Base-by-base conservation (phyloP, 2,113 vertebrate species). In the Chaetodon auriga region DNA sequence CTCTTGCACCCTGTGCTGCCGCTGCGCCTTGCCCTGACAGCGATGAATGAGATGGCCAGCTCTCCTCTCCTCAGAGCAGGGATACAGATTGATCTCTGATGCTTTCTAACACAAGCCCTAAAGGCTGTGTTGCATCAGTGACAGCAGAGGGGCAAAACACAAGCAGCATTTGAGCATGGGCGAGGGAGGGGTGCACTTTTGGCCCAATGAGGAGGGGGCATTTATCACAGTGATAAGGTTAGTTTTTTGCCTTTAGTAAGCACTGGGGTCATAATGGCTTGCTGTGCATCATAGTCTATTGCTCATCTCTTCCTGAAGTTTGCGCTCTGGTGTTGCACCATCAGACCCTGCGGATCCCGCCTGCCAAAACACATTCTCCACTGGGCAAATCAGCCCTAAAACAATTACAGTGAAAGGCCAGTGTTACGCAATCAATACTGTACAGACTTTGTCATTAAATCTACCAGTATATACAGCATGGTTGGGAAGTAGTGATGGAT, bases 51-150 rank as follows among this genome's bases (percentile, higher is more conserved):
- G 92, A 92, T 38, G 83, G 82, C 84, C 79, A 14, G 68, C 83
- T 90, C 87, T 84, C 78, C 82, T 89, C 90, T 91, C 83, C 78
- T 91, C 83, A 70, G 83, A 85, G 85, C 90, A 71, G 75, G 81
- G 88, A 92, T 92, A 89, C 87, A 92, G 93, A 93, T 94, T 94
- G 94, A 94, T 94, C 91, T 93, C 89, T 86, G 65, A 69, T 87
- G 86, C 91, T 90, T 88, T 92, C 82, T 74, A 93, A 86, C 89
- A 87, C 76, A 61, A 86, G 87, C 87, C 92, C 84, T 85, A 86
- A 90, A 90, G 88, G 86, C 89, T 86, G 75, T 88, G 83, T 90
- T 81, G 84, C 65, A 69, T 70, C 43, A 57, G 81, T 89, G 93
- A 91, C 84, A 85, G 82, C 72, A 76, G 77, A 76, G 49, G 76